Base-by-base conservation (phyloP, 2,797 vertebrate species). In the Argya squamiceps region DNA sequence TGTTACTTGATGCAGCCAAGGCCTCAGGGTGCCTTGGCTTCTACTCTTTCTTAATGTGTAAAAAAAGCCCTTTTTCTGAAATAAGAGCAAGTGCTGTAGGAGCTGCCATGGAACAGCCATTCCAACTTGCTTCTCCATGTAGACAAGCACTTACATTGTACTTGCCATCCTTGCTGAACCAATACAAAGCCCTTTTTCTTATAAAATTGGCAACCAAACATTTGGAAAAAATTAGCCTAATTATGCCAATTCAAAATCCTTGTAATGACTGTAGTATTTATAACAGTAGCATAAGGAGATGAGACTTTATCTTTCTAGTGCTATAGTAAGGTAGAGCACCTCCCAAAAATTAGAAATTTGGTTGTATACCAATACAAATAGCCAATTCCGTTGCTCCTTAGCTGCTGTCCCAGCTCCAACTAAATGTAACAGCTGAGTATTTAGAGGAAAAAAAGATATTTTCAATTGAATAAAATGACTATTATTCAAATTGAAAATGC, bases 11-110 rank as follows among this genome's bases (percentile, higher is more conserved):
- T 4, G 5, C 18, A 53, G 84, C 65, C 79, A 88, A 91, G 81
- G 91, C 94, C 94, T 95, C 29, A 7, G 96, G 84, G 84, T 92
- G 79, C 69, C 62, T 89, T 95, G 92, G 68, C 95, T 94, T 82
- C 68, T 81, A 10, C 52, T 84, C 20, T 52, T 89, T 26, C 68
- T 43, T 75, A 78, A 43, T 43, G 18, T 74, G 41, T 65, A 52
- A 75, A 70, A 92, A 93, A 84, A 62, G n/a, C 26, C 55, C 50
- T 59, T 89, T 76, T 85, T 53, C 69, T 85, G 78, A 89, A 96
- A 80, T 64, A 78, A 78, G 83, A 84, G n/a, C 65, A 52, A 92
- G 50, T 81, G 65, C 58, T 90, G 22, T 36, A 43, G 64, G 79
- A 89, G 36, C 70, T 78, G 55, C 39, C 69, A 4, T 71, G 76